Conservation (phyloP, 2,113 vertebrate species). For the Gavia stellata region DNA sequence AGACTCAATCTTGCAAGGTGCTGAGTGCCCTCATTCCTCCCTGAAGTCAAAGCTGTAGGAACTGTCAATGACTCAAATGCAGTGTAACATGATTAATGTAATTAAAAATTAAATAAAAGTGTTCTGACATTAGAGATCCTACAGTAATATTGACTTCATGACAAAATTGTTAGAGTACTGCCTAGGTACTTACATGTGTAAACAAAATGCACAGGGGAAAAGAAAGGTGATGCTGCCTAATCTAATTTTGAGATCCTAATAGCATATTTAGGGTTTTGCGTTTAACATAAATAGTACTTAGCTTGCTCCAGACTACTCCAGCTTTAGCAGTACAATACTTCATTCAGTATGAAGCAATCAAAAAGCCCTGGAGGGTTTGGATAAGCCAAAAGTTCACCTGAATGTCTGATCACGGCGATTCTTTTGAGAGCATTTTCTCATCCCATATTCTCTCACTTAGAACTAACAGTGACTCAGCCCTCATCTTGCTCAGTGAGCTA, state of each 20-base stretch:
- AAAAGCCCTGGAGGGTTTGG: not conserved
- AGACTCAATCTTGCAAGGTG: not conserved
- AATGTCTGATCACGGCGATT: not conserved
- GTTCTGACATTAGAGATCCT: not conserved
- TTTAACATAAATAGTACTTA: not conserved
- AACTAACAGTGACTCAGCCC: not conserved
- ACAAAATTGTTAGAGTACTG: not conserved
- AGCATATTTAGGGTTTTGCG: not conserved
- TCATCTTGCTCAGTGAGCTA: not conserved
- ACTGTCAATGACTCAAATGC: not conserved
- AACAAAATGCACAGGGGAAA: not conserved
- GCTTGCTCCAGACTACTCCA: not conserved
- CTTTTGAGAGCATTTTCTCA: not conserved
- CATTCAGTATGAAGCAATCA: not conserved
- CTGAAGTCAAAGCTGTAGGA: not conserved
- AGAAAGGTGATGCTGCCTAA: not conserved
- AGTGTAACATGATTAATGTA: not conserved
- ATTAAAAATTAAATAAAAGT: slow-evolving; percentile 10
- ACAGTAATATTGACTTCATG: not conserved
- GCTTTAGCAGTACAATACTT: not conserved
- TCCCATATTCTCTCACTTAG: not conserved
- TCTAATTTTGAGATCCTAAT: not conserved
- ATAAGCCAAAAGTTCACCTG: not conserved
- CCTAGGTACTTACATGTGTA: not conserved
- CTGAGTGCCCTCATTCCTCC: not conserved